Percentiles rank a stretch among this genome's conserved stretches.
These are phyloP conservation scores for Parotia lawesii DNA, from an alignment of 2,113 vertebrate genomes.

Conservation along the genomic window DNA sequence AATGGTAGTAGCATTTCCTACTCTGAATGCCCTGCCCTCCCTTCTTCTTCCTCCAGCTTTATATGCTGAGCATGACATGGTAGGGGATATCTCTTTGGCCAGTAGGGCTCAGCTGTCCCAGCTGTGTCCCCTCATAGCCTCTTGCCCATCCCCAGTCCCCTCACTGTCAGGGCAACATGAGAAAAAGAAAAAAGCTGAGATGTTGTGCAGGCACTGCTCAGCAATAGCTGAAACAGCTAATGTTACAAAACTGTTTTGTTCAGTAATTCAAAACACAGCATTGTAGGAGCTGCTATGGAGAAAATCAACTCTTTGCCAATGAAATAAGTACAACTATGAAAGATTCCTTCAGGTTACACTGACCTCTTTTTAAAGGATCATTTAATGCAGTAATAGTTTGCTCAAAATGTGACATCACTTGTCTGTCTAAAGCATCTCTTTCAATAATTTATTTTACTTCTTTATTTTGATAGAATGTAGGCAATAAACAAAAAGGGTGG, in stretches of 20 bases:
- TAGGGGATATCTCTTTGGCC: background rate
- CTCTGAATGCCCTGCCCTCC: fast-evolving
- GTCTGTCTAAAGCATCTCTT: background rate
- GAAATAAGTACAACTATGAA: background rate
- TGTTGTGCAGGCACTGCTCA: background rate
- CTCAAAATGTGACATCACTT: background rate
- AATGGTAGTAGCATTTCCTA: background rate
- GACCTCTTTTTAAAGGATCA: background rate
- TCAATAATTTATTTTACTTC: background rate
- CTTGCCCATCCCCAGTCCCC: background rate
- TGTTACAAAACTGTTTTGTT: background rate
- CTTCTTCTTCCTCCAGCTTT: background rate
- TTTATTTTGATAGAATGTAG: background rate
- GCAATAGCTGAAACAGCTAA: background rate
- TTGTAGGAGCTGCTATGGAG: fast-evolving
- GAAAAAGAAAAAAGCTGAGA: background rate
- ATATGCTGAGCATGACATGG: background rate
- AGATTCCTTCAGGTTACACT: background rate
- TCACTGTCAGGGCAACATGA: fast-evolving
- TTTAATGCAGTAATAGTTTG: background rate
- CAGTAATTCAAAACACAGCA: background rate
- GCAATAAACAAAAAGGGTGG: background rate
- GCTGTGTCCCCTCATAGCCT: background rate
- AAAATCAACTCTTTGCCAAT: background rate
- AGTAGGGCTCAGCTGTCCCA: background rate